phyloP scores from a whole-genome alignment of 2,113 vertebrate species.

The Calypte anna region DNA sequence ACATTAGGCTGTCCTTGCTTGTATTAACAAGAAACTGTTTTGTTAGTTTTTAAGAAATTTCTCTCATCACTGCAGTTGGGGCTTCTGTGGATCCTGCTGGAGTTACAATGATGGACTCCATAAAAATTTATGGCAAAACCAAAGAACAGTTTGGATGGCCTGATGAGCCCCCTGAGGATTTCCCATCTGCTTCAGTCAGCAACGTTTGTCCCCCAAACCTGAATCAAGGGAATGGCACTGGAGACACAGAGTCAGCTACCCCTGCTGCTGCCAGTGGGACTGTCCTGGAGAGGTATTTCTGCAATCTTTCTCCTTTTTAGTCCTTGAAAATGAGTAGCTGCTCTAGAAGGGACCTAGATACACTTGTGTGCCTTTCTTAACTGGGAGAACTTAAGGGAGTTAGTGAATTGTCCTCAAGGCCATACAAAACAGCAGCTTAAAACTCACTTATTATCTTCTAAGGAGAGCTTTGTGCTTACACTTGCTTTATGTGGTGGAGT shows the following conservation, averaged over 20 bases:
- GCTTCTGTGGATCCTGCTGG: slow-evolving; percentile 97
- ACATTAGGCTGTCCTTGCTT: background rate
- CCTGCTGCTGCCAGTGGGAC: slow-evolving; percentile 86
- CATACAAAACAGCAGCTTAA: background rate
- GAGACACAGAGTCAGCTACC: slow-evolving; percentile 84
- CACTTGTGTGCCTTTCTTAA: background rate
- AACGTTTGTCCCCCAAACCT: slow-evolving; percentile 93
- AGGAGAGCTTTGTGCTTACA: background rate
- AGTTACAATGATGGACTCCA: slow-evolving; percentile 98
- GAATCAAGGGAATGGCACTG: slow-evolving; percentile 87
- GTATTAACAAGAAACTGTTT: background rate
- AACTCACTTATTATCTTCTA: background rate
- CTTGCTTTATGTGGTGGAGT: background rate
- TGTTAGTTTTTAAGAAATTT: background rate
- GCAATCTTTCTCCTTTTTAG: background rate
- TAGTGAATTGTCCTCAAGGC: background rate
- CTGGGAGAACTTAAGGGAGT: background rate
- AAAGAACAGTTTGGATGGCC: slow-evolving; percentile 99
- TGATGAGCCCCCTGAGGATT: slow-evolving; percentile 96
- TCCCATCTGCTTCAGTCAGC: slow-evolving; percentile 92
- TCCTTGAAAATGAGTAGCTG: background rate
- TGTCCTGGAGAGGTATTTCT: slow-evolving; percentile 92
- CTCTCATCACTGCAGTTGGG: slow-evolving; percentile 81
- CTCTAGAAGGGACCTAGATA: background rate
- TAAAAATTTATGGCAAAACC: slow-evolving; percentile 99